Conservation (phyloP, 2,797 vertebrate species). For the Pseudopleuronectes americanus region DNA sequence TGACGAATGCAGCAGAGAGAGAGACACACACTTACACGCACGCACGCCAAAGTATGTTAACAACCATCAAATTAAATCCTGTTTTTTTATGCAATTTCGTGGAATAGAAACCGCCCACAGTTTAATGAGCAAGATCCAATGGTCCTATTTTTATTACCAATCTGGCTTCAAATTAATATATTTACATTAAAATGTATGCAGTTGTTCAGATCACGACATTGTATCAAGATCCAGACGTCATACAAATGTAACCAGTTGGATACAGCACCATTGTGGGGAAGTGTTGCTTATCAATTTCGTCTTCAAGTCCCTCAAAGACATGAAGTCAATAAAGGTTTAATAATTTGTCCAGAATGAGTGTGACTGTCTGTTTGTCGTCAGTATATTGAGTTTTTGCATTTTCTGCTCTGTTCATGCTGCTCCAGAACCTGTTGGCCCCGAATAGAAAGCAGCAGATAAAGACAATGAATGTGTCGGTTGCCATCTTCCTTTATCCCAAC, state of each 20-base stretch:
- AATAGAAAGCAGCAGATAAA: conserved; percentile 22
- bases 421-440: neutral
- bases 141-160: too few relatives aligned
- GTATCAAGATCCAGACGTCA: neutral
- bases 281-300: too few relatives aligned
- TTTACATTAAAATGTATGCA: too few relatives aligned
- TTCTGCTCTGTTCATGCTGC: conserved; percentile 1
- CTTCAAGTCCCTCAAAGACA: conserved; percentile 3
- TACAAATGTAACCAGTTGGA: too few relatives aligned
- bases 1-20: conserved; percentile 44
- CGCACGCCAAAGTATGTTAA: neutral
- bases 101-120: neutral
- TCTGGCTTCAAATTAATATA: conserved; percentile 7
- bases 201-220: neutral
- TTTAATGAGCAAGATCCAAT: too few relatives aligned
- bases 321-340: conserved; percentile 5
- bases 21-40: conserved; percentile 1
- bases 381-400: conserved; percentile 8
- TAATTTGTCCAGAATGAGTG: conserved; percentile 5
- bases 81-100: neutral
- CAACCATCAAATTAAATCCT: neutral
- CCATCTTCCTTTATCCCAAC: conserved; percentile 29
- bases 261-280: neutral
- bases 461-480: conserved; percentile 20
- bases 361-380: neutral